These are phyloP conservation scores for Fabriciana adippe DNA, from an alignment of 2,888 invertebrate species.

Conservation along the genomic window DNA sequence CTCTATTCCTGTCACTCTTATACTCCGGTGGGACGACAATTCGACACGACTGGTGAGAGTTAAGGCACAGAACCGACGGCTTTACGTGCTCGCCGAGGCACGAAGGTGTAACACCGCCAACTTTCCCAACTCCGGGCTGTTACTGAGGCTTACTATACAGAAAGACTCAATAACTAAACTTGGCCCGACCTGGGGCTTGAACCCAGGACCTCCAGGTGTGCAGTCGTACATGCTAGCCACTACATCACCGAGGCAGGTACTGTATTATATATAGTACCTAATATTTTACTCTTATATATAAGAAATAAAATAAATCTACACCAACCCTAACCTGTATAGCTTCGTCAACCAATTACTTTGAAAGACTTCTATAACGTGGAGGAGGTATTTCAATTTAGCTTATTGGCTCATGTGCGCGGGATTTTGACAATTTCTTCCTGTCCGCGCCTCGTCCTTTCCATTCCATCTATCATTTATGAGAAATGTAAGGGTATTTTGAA, in stretches of 20 bases:
- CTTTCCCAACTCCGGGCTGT: too few relatives aligned
- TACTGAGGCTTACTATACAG: too few relatives aligned
- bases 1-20: too few relatives aligned
- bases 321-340: slow-evolving; percentile 59
- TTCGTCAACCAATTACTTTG: slow-evolving; percentile 76
- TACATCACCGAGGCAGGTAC: not conserved
- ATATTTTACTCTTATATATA: slow-evolving; percentile 16
- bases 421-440: slow-evolving; percentile 74
- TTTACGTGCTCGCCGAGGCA: too few relatives aligned
- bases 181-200: too few relatives aligned
- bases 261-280: not conserved
- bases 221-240: too few relatives aligned
- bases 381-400: slow-evolving; percentile 77
- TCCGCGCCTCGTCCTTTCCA: slow-evolving; percentile 67
- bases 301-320: slow-evolving; percentile 30
- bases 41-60: too few relatives aligned
- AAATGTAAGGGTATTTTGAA: slow-evolving; percentile 46
- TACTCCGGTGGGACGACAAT: too few relatives aligned
- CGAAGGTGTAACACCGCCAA: too few relatives aligned
- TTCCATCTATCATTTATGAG: slow-evolving; percentile 63
- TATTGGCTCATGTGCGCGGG: slow-evolving; percentile 76
- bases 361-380: slow-evolving; percentile 66
- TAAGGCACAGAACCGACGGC: too few relatives aligned
- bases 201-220: too few relatives aligned
- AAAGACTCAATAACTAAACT: too few relatives aligned